Evolutionary conservation across 2,888 invertebrate genomes (phyloP).

Genomic region (Esperia sulphurella): DNA sequence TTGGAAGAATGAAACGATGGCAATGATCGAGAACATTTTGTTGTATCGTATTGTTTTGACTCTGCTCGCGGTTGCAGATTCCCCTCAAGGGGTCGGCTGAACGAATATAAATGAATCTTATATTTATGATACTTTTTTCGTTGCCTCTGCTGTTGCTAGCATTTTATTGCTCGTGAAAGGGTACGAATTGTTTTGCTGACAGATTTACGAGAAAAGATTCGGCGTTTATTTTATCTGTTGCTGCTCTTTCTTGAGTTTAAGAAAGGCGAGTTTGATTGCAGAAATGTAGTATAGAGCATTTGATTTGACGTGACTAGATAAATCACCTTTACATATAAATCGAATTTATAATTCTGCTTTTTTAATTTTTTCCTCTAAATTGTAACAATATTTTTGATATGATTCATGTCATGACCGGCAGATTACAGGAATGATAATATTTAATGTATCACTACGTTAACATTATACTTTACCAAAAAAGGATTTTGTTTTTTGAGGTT

Average conservation of each 20-base stretch:
- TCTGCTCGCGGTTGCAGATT: constrained; percentile 46
- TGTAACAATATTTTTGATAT: too few species aligned
- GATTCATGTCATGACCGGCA: too few species aligned
- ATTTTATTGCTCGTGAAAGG: constrained; percentile 78
- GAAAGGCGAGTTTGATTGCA: constrained; percentile 43
- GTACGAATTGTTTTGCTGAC: constrained; percentile 77
- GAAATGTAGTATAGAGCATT: constrained; percentile 34
- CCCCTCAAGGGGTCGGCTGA: constrained; percentile 61
- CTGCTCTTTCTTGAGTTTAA: constrained; percentile 46
- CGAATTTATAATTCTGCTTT: too few species aligned
- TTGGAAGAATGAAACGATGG: constrained; percentile 6
- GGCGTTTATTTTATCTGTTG: constrained; percentile 71
- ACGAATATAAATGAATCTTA: constrained; percentile 78
- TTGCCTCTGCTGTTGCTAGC: constrained; percentile 68
- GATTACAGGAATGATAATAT: too few species aligned
- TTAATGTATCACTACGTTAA: too few species aligned
- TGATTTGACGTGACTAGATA: constrained; percentile 25
- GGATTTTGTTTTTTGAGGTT: too few species aligned
- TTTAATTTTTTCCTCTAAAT: too few species aligned
- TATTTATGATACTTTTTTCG: constrained; percentile 77
- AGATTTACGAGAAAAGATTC: constrained; percentile 77
- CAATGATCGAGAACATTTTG: neutral
- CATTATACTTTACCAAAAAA: too few species aligned
- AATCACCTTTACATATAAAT: neutral
- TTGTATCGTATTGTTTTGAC: constrained; percentile 35